These are phyloP conservation scores for Drosophila mayaguana DNA, from an alignment of 2,888 invertebrate species.

Conservation along the genomic window DNA sequence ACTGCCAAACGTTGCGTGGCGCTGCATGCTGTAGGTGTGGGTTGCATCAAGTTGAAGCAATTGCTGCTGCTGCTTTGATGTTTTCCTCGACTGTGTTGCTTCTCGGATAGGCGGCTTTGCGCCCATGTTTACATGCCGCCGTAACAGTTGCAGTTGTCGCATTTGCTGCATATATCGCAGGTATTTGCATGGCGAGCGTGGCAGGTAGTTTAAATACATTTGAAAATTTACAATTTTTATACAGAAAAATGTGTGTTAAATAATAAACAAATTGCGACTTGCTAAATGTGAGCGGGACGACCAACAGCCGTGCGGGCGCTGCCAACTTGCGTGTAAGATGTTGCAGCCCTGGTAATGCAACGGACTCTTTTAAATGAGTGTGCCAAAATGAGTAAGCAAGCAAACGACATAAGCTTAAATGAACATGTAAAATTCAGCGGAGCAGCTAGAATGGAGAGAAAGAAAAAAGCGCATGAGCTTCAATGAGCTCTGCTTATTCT, in stretches of 20 bases:
- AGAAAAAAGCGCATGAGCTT: not conserved
- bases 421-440: not conserved
- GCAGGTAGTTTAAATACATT: conserved; percentile 65
- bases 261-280: conserved; percentile 52
- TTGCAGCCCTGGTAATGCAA: conserved; percentile 2
- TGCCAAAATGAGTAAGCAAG: not conserved
- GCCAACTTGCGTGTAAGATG: conserved; percentile 12
- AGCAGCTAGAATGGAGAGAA: not conserved
- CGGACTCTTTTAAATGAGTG: not conserved
- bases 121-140: conserved; percentile 39
- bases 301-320: conserved; percentile 14
- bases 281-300: conserved; percentile 23
- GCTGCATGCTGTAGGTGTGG: not conserved
- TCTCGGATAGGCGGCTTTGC: conserved; percentile 36
- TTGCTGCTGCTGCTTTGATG: not conserved
- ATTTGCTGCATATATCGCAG: conserved; percentile 48
- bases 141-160: conserved; percentile 54
- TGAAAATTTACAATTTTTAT: conserved; percentile 32
- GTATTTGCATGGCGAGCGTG: conserved; percentile 59
- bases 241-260: conserved; percentile 66
- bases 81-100: not conserved
- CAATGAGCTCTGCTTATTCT: not conserved
- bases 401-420: not conserved
- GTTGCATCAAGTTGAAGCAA: not conserved
- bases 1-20: not conserved